Percentiles rank a stretch among this genome's conserved stretches.
Evolutionary conservation across 2,888 invertebrate species (phyloP).

Genomic region (Caenorhabditis sp.): DNA sequence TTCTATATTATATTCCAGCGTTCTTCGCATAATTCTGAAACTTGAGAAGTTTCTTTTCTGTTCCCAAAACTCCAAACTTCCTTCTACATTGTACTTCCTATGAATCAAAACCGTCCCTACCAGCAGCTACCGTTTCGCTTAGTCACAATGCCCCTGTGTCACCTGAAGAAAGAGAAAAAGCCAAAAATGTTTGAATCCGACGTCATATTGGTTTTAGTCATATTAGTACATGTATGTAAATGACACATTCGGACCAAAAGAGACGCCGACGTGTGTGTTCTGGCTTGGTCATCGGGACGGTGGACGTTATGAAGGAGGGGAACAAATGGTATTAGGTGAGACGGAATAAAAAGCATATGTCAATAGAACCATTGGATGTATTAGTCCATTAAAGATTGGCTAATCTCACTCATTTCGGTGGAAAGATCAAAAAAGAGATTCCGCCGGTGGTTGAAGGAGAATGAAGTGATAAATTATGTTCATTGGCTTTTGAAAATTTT

Average conservation of each 20-base stretch:
- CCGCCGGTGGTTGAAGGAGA: too few relatives aligned
- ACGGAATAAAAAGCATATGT: conserved; percentile 1
- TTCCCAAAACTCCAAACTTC: background rate
- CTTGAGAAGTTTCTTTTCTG: too few relatives aligned
- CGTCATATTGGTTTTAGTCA: conserved; percentile 34
- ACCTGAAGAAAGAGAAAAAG: background rate
- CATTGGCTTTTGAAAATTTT: too few relatives aligned
- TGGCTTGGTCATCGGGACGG: background rate
- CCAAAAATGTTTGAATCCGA: background rate
- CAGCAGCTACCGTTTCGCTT: background rate
- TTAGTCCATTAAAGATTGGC: background rate
- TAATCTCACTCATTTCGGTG: too few relatives aligned
- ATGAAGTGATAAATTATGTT: too few relatives aligned
- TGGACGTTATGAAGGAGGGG: conserved; percentile 14
- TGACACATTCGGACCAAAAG: conserved; percentile 26
- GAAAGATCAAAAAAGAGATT: background rate
- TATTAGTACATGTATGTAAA: conserved; percentile 33
- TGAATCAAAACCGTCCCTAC: background rate
- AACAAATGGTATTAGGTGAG: conserved; percentile 18
- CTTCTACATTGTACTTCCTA: background rate
- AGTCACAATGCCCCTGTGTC: conserved; percentile 4
- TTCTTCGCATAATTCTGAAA: too few relatives aligned
- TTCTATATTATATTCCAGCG: too few relatives aligned
- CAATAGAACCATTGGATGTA: conserved; percentile 19
- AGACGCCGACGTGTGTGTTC: conserved; percentile 5